Conservation (phyloP, 2,888 invertebrate genomes). For the Meloe dianella region DNA sequence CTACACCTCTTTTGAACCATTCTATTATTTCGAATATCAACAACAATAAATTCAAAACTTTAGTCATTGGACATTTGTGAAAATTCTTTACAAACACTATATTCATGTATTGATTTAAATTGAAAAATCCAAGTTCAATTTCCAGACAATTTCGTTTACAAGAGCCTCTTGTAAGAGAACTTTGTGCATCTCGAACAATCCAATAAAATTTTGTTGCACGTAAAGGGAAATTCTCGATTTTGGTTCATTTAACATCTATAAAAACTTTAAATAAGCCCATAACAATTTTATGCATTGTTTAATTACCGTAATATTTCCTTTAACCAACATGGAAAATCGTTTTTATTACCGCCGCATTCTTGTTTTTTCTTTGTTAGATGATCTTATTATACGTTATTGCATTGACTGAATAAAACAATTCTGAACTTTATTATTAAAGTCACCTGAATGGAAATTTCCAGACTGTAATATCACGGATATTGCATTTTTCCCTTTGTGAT, state of each 20-base stretch:
- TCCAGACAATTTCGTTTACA: slow-evolving; percentile 6
- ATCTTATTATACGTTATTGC: slow-evolving; percentile 8
- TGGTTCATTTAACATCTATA: slow-evolving; percentile 7
- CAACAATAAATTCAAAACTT: slow-evolving; percentile 4
- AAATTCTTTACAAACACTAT: not conserved
- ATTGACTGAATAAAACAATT: not conserved
- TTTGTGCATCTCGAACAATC: slow-evolving; percentile 11
- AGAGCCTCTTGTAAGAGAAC: not conserved
- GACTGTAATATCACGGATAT: not conserved
- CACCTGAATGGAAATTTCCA: not conserved
- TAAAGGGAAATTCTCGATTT: not conserved
- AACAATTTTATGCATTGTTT: slow-evolving; percentile 11
- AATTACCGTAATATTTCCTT: slow-evolving; percentile 8
- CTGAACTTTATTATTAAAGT: not conserved
- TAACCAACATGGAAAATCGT: not conserved
- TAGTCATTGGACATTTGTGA: not conserved
- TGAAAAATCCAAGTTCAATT: slow-evolving; percentile 6
- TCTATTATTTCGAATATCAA: not conserved
- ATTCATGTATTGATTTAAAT: not conserved
- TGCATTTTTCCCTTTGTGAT: not conserved
- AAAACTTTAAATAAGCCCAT: slow-evolving; percentile 6
- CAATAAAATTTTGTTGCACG: slow-evolving; percentile 3
- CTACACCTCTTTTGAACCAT: not conserved
- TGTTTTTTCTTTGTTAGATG: not conserved
- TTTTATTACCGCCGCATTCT: not conserved